Conservation (phyloP, 2,113 vertebrate species). For the Pterocles burchelli region DNA sequence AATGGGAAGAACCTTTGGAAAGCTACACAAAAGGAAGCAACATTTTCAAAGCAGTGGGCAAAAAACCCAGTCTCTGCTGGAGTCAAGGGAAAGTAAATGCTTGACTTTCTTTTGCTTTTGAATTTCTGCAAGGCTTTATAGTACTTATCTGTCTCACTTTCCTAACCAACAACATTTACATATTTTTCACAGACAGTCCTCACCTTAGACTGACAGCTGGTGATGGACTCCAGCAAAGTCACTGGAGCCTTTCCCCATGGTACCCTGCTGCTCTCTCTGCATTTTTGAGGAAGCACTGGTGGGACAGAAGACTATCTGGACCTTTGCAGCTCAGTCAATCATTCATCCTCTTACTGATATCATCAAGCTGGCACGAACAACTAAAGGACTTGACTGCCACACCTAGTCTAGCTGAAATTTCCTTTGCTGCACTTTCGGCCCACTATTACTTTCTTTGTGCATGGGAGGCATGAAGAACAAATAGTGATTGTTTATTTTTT, state of each 20-base stretch:
- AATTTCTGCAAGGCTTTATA: background rate
- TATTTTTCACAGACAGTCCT: accelerated
- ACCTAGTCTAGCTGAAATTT: background rate
- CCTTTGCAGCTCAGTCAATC: background rate
- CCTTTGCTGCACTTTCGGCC: background rate
- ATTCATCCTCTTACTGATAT: background rate
- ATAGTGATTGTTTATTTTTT: background rate
- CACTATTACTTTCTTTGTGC: background rate
- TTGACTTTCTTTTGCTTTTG: background rate
- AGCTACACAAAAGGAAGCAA: background rate
- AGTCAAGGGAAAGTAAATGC: background rate
- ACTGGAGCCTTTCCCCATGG: background rate
- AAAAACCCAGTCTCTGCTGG: background rate
- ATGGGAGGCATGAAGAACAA: background rate
- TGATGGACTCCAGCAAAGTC: background rate
- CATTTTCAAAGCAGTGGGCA: background rate
- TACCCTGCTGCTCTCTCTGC: background rate
- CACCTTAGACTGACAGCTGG: background rate
- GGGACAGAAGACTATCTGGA: background rate
- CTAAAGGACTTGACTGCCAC: background rate
- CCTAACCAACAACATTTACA: background rate
- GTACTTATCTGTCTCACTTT: background rate
- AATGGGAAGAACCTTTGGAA: background rate
- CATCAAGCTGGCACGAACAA: background rate
- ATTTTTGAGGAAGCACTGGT: background rate